These are phyloP conservation scores for Napeogenes sylphis DNA, from an alignment of 2,888 invertebrate genomes.

Conservation along the genomic window DNA sequence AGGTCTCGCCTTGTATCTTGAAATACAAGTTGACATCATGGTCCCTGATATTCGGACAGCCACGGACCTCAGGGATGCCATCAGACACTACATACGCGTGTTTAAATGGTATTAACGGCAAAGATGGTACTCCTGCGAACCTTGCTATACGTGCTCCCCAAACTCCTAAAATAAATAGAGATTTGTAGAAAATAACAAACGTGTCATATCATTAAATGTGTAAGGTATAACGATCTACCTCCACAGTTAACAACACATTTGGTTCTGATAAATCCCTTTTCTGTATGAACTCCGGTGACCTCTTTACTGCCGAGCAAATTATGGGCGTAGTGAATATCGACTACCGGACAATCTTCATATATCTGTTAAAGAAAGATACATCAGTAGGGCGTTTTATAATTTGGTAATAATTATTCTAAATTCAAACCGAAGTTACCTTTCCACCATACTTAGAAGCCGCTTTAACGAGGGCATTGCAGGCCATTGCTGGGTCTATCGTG, in stretches of 20 bases:
- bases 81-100: conserved; percentile 93
- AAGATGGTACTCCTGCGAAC: conserved; percentile 80
- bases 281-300: conserved; percentile 86
- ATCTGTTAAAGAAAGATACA: conserved; percentile 64
- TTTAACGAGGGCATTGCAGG: conserved; percentile 85
- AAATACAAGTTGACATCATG: conserved; percentile 91
- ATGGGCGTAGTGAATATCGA: conserved; percentile 82
- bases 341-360: conserved; percentile 86
- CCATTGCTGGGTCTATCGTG: conserved; percentile 89
- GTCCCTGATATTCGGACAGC: conserved; percentile 89
- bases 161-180: conserved; percentile 65
- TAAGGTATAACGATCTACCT: conserved; percentile 51
- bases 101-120: conserved; percentile 90
- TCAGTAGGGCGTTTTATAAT: not conserved
- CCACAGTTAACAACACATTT: conserved; percentile 87
- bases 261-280: conserved; percentile 85
- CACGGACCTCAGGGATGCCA: conserved; percentile 83
- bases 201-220: too few species aligned
- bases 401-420: not conserved
- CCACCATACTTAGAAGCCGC: conserved; percentile 85
- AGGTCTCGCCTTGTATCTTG: conserved; percentile 88
- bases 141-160: conserved; percentile 88
- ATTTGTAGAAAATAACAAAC: not conserved
- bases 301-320: conserved; percentile 80
- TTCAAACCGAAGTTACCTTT: conserved; percentile 66